Conservation (phyloP, 2,888 invertebrate genomes). For the Hypolimnas misippus region DNA sequence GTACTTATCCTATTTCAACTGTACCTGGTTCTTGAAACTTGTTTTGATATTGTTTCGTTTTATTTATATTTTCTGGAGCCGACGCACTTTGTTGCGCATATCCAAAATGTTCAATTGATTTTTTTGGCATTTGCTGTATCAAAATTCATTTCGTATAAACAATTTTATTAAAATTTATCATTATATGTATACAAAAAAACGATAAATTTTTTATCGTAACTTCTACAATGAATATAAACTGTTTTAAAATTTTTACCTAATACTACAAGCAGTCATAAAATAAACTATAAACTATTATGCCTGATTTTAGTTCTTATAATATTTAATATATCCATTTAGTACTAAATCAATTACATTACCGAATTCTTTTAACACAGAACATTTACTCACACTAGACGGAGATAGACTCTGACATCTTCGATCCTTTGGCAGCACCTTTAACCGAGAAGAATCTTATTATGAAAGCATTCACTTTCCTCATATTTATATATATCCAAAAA, state of each 20-base stretch:
- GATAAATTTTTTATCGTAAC: no score
- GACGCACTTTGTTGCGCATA: conserved; percentile 40
- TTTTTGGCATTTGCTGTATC: conserved; percentile 36
- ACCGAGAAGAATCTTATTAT: conserved; percentile 48
- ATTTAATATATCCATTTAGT: no score
- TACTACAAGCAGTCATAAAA: no score
- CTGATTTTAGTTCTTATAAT: no score
- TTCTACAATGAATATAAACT: no score
- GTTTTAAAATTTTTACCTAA: no score
- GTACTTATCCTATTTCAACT: conserved; percentile 6
- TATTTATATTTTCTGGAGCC: conserved; percentile 38
- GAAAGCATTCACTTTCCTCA: conserved; percentile 21
- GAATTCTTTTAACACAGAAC: no score
- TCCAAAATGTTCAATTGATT: conserved; percentile 36
- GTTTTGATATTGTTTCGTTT: conserved; percentile 27
- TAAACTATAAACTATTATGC: no score
- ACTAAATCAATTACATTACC: no score
- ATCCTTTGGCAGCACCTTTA: conserved; percentile 45
- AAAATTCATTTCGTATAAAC: no score
- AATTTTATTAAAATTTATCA: no score
- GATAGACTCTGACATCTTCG: conserved; percentile 67
- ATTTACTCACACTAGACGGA: conserved; percentile 57
- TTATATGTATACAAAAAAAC: neutral
- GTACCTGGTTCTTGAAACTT: conserved; percentile 44
- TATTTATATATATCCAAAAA: neutral